Base-by-base conservation (phyloP, 53 echinoderm and acorn worm species). In the Stichopus horrens region DNA sequence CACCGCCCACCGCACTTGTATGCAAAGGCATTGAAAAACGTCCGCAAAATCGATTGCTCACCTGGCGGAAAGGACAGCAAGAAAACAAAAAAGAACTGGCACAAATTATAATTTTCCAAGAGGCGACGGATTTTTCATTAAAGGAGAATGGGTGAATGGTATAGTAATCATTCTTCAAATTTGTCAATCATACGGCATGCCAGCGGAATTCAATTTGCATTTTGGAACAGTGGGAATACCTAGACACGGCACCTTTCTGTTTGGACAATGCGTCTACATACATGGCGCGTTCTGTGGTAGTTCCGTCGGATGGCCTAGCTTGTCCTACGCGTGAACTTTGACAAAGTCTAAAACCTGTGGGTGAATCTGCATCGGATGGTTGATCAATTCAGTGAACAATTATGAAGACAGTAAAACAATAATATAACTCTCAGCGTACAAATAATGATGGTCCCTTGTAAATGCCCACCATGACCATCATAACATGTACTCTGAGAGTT, bases 11-110 rank as follows among this genome's bases (percentile, higher is more conserved):
- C 37, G 37, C 37, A 37, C 37, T 37, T 37, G 37, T 37, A 71
- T 71, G 18, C 16, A 13, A 68, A 71, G 71, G 18, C 10, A 10
- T 13, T 7, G 18, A 18, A 18, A 7, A 20, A 71, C 19, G 71
- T 71, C 71, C 71, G 71, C 19, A 71, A 71, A 71, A 71, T 71
- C 71, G 71, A 71, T 71, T 71, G 19, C n/a, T 71, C 71, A 71
- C 71, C 71, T 71, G 71, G 20, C 14, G 2, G 0, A 37, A 37
- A 37, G 37, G 37, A 37, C 37, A 37, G 37, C 2, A 37, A 37
- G 37, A 37, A 37, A 37, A 37, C 37, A 37, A 37, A 59, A 71
- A 71, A 7, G 71, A 19, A 71, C 7, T 18, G 7, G 14, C 14
- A 71, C 71, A 71, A 37, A 71, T 71, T 71, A 13, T 71, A 71